Evolutionary conservation across 2,888 invertebrate species (phyloP).

Genomic region (Seira ritae): DNA sequence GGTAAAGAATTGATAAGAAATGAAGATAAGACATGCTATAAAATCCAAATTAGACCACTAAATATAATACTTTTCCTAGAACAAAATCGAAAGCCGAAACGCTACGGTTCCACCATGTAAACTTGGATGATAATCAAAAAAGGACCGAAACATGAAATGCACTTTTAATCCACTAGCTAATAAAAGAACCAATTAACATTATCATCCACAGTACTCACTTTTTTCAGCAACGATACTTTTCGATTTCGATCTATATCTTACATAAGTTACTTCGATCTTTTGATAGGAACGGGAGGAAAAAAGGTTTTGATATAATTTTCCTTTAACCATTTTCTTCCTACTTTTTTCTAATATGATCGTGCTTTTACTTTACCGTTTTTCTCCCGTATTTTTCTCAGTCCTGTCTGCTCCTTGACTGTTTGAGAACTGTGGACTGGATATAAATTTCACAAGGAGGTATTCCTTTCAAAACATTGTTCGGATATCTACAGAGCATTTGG

Average conservation of each 20-base stretch:
- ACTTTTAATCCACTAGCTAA: no score
- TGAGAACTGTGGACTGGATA: conserved; percentile 53
- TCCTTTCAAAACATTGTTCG: conserved; percentile 4
- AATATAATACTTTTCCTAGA: no score
- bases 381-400: conserved; percentile 11
- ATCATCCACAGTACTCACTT: background rate
- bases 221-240: no score
- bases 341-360: conserved; percentile 10
- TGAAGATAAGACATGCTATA: no score
- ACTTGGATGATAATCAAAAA: no score
- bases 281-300: no score
- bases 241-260: background rate
- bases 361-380: conserved; percentile 27
- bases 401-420: conserved; percentile 43
- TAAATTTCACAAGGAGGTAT: conserved; percentile 29
- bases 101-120: no score
- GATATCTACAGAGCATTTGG: conserved; percentile 16
- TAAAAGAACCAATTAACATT: no score
- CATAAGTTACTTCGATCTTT: background rate
- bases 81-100: no score
- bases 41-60: no score
- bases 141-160: no score
- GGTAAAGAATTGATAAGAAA: no score
- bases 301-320: background rate
- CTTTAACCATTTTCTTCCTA: conserved; percentile 17